Base-by-base conservation (phyloP, 2,797 vertebrate genomes). In the Scleropages formosus region DNA sequence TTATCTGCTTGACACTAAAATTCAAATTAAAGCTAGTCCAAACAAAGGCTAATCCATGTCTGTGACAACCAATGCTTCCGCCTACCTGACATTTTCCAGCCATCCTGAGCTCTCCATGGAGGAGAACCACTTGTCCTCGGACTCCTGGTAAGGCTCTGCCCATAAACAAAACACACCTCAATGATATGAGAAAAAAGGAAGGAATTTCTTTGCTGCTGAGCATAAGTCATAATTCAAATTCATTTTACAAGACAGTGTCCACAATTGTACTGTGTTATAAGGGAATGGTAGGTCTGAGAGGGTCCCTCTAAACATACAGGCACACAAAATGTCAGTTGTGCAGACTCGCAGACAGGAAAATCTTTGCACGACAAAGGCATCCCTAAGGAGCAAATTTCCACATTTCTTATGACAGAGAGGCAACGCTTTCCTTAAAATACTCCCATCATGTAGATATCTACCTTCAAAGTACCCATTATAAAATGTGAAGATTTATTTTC, bases 111-210 rank as follows among this genome's bases (percentile, higher is more conserved):
- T 96, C 78, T 99, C 98, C 81, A 99, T 87, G 0, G 92, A 93
- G 0, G 96, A 95, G 10, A 98, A 83, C 97, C 98, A 99, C 80
- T 94, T 95, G 83, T 98, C 96, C 79, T 99, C 97, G 0, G 94
- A 94, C 89, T 99, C 97, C 85, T 97, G 96, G 87, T 96, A 99
- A 27, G 95, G 93, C 80, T 98, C 98, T 94, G 79, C n/a, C 77
- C n/a, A 74, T 18, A 84, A 63, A 39, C 31, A 39, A 77, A 77
- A 78, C 76, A 1, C 39, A 44, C 46, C 31, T 47, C n/a, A 47
- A 39, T 68, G 39, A 16, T 6, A 12, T 46, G 9, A 68, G n/a
- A n/a, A n/a, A n/a, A n/a, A n/a, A n/a, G n/a, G 66, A 66, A 13
- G 13, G 39, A 31, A 47, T 65, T 20, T 20, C 47, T 10, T 10